These are phyloP conservation scores for Eptatretus burgeri DNA, from an alignment of 2,113 vertebrate species.

Conservation along the genomic window DNA sequence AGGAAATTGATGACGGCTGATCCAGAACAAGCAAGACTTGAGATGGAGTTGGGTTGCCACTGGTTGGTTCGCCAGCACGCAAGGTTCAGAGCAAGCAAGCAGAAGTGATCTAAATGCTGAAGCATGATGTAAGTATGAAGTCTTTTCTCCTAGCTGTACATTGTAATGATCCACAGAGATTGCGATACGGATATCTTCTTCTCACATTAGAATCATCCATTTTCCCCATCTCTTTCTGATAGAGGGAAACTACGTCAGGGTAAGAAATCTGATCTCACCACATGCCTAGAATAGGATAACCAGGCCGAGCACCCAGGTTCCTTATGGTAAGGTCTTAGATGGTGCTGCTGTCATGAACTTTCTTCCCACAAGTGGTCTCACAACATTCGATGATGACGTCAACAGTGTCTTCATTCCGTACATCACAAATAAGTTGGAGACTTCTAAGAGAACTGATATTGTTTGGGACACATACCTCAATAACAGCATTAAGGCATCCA, in stretches of 20 bases:
- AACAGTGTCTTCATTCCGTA: not conserved
- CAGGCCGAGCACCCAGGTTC: not conserved
- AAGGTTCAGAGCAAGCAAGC: not conserved
- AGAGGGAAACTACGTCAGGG: not conserved
- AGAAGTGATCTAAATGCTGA: not conserved
- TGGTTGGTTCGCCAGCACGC: not conserved
- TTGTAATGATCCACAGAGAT: not conserved
- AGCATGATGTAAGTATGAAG: not conserved
- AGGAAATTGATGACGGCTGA: not conserved
- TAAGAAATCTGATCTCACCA: not conserved
- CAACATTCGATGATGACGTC: not conserved
- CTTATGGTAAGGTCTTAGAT: not conserved
- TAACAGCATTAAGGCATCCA: not conserved
- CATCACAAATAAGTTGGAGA: not conserved
- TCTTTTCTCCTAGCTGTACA: not conserved
- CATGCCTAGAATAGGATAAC: not conserved
- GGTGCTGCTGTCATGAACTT: not conserved
- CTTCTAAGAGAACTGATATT: not conserved
- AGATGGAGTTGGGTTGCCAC: not conserved
- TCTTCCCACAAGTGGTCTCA: not conserved
- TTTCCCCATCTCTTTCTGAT: not conserved
- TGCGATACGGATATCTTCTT: not conserved
- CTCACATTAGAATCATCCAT: too few relatives aligned
- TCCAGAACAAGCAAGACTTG: not conserved
- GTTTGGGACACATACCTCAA: not conserved